Evolutionary conservation across 2,113 vertebrate genomes (phyloP), one percentile per base, ranked within the genome.

Genomic region (Acanthisitta chloris): DNA sequence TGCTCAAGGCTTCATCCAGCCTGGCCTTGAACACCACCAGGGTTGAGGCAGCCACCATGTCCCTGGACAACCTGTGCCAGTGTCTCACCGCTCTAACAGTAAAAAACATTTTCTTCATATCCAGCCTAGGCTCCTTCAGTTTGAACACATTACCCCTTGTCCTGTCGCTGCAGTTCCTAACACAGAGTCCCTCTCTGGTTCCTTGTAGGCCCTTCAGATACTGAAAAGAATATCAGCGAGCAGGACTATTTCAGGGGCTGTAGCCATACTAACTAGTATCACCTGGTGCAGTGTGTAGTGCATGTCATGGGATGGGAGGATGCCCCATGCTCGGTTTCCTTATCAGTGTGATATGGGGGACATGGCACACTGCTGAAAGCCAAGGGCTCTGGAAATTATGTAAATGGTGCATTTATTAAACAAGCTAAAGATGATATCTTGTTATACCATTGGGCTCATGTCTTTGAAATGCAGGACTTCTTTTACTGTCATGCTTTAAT

Each of bases 371-470:
- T 84, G 67, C 51, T 83, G 28, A 67, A 74, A 90, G 46, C 48
- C 67, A 67, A 73, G 43, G 31, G 7, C 70, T 88, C 94, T 78
- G 70, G 65, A 85, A 94, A 88, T 79, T 43, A 54, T 51, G 54
- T 79, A 91, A 93, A 71, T 42, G 29, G 62, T 88, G 16, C 57
- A 76, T 73, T 85, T 90, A 81, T 46, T 43, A 58, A 71, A 17
- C 14, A 67, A 74, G 16, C n/a, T 80, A 40, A 81, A 66, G 43
- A 16, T 25, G 9, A 57, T 61, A 28, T 72, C 12, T 66, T n/a
- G 2, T 42, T 77, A 51, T 40, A 65, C 10, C 7, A 34, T 40
- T 54, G 10, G 1, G 14, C 66, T 91, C 4, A n/a, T 43, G 12
- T n/a, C 24, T 55, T 91, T 77, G 34, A 88, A 86, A 93, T 12